A percentile compares a stretch with the other conserved stretches of the same genome.
Conservation (phyloP, 2,797 vertebrate species). For the Varecia variegata region DNA sequence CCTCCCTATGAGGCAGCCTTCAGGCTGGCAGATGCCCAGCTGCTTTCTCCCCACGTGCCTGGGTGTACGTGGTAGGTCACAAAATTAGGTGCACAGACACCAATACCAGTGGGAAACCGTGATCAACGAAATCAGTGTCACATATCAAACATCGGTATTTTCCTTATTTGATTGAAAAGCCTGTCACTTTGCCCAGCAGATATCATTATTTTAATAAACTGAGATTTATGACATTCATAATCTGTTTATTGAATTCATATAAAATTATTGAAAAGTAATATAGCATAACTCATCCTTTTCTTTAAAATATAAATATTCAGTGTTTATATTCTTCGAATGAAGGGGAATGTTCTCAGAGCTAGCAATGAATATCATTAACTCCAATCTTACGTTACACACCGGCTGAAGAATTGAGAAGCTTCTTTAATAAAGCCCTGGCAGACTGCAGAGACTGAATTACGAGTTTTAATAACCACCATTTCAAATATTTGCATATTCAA, state of each 20-base stretch:
- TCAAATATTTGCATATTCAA: constrained; percentile 62
- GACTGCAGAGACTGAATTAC: constrained; percentile 49
- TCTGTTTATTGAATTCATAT: constrained; percentile 60
- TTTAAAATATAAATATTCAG: constrained; percentile 57
- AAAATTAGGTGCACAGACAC: not conserved
- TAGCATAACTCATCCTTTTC: constrained; percentile 27
- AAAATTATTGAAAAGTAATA: constrained; percentile 60
- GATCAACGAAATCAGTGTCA: not conserved
- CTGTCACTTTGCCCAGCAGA: not conserved
- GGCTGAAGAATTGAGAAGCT: constrained; percentile 18
- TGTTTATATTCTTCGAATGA: not conserved
- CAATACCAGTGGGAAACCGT: not conserved
- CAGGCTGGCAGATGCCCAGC: not conserved
- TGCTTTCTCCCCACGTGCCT: not conserved
- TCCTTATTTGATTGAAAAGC: constrained; percentile 40
- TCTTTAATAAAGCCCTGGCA: constrained; percentile 56
- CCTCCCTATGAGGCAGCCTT: fast-evolving
- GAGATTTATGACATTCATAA: constrained; percentile 64
- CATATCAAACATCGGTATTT: not conserved
- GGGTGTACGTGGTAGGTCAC: not conserved
- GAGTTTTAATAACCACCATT: constrained; percentile 61
- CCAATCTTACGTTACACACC: not conserved
- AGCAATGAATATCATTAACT: not conserved
- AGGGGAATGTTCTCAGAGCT: not conserved
- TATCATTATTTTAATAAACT: constrained; percentile 57